These are phyloP conservation scores for Anabas testudineus DNA, from an alignment of 2,797 vertebrate genomes.

Conservation along the genomic window DNA sequence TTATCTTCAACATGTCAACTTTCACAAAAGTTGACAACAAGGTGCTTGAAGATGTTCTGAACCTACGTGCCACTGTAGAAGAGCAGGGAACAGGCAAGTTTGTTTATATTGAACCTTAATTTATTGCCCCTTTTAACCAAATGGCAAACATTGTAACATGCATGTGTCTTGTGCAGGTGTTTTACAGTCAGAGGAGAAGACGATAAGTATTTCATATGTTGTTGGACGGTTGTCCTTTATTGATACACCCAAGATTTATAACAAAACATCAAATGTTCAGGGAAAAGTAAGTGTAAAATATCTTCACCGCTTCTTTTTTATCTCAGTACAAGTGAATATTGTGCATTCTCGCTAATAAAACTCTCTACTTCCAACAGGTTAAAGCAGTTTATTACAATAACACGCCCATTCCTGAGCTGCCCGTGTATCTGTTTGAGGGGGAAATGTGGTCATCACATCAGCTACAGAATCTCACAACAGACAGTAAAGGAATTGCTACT, in stretches of 20 bases:
- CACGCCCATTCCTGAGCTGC: slow-evolving; percentile 56
- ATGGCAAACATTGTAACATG: too few relatives aligned
- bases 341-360: neutral
- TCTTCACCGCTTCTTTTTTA: too few relatives aligned
- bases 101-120: too few relatives aligned
- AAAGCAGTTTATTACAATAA: slow-evolving; percentile 67
- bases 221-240: slow-evolving; percentile 71
- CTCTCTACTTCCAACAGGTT: slow-evolving; percentile 62
- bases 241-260: slow-evolving; percentile 66
- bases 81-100: slow-evolving; percentile 36
- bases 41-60: neutral
- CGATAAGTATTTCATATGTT: slow-evolving; percentile 27
- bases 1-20: slow-evolving; percentile 25
- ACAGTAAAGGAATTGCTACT: slow-evolving; percentile 64
- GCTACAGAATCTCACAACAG: slow-evolving; percentile 74
- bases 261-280: slow-evolving; percentile 45
- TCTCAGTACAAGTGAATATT: neutral
- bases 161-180: slow-evolving; percentile 45
- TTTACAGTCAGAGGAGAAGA: neutral
- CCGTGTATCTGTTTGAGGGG: slow-evolving; percentile 65
- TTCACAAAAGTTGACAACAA: slow-evolving; percentile 24
- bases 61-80: neutral
- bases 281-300: slow-evolving; percentile 67
- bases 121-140: neutral
- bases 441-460: slow-evolving; percentile 1